A percentile compares a stretch with the other conserved stretches of the same genome.
These are phyloP conservation scores for Phataginus tetradactyla DNA, from an alignment of 2,797 vertebrate genomes.

Conservation along the genomic window DNA sequence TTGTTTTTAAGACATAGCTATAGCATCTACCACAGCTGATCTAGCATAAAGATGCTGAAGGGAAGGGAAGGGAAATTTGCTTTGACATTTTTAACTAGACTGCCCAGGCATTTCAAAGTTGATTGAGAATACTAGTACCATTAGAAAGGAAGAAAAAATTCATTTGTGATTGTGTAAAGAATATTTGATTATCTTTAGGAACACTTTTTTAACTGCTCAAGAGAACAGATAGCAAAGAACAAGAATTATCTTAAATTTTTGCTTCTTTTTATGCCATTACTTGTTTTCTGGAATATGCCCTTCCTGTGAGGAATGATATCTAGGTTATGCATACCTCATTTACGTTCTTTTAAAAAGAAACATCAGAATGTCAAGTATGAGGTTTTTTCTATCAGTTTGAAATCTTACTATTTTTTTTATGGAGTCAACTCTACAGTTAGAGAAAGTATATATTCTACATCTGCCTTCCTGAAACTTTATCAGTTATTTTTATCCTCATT, in stretches of 20 bases:
- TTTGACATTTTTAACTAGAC: not conserved
- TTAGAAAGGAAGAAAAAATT: not conserved
- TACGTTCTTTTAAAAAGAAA: not conserved
- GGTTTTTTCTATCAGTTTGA: not conserved
- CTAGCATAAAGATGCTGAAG: not conserved
- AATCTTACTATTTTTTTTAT: not conserved
- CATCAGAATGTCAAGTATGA: not conserved
- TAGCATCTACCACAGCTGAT: not conserved
- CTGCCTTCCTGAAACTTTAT: not conserved
- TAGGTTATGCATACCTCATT: not conserved
- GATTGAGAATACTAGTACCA: not conserved
- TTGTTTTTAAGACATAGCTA: not conserved
- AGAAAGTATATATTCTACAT: not conserved
- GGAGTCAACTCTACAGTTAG: not conserved
- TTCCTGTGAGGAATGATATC: not conserved
- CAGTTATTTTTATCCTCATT: slow-evolving; percentile 3
- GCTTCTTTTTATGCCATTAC: not conserved
- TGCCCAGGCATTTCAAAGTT: not conserved
- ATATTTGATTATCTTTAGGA: not conserved
- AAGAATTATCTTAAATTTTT: not conserved
- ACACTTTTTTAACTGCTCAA: not conserved
- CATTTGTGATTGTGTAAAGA: not conserved
- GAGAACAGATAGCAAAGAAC: not conserved
- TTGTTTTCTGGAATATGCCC: not conserved
- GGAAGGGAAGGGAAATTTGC: not conserved